A percentile compares a stretch with the other conserved stretches of the same genome.
phyloP scores from a whole-genome alignment of 2,113 vertebrate species.

The Cyanistes caeruleus region DNA sequence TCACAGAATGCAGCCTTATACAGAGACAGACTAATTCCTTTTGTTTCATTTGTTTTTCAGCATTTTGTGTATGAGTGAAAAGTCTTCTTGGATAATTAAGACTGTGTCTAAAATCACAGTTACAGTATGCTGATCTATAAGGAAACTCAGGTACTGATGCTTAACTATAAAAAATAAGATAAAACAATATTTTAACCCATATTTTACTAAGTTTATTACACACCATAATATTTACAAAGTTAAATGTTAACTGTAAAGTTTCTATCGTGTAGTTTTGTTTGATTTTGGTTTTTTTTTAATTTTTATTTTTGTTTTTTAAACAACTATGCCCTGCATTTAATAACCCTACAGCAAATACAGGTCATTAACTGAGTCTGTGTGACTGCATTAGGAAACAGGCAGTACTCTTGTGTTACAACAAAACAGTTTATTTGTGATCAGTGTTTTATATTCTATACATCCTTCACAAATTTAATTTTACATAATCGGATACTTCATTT shows the following conservation, averaged over 20 bases:
- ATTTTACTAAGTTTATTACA: constrained; percentile 77
- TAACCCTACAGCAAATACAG: constrained; percentile 73
- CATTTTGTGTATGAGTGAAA: constrained; percentile 62
- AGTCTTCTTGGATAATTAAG: constrained; percentile 57
- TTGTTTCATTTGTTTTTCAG: constrained; percentile 53
- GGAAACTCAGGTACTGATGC: constrained; percentile 69
- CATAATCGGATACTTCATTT: constrained; percentile 85
- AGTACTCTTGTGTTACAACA: constrained; percentile 85
- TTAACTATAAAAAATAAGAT: constrained; percentile 77
- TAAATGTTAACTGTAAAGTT: constrained; percentile 75
- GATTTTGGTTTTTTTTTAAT: background rate
- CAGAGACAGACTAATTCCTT: constrained; percentile 54
- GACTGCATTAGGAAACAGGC: constrained; percentile 82
- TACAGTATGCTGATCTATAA: constrained; percentile 52
- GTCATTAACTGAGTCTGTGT: constrained; percentile 65
- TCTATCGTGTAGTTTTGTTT: constrained; percentile 44
- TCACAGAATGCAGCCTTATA: constrained; percentile 58
- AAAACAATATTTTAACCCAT: constrained; percentile 76
- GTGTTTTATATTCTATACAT: constrained; percentile 91
- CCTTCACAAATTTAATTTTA: constrained; percentile 91
- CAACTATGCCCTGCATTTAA: constrained; percentile 73
- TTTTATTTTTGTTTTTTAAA: constrained; percentile 46
- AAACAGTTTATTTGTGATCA: constrained; percentile 94
- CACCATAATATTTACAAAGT: constrained; percentile 78
- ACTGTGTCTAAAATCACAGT: constrained; percentile 45